Percentiles rank a stretch among this genome's conserved stretches.
These are phyloP conservation scores for Bagarius yarrelli DNA, from an alignment of 2,113 vertebrate genomes.

Conservation along the genomic window DNA sequence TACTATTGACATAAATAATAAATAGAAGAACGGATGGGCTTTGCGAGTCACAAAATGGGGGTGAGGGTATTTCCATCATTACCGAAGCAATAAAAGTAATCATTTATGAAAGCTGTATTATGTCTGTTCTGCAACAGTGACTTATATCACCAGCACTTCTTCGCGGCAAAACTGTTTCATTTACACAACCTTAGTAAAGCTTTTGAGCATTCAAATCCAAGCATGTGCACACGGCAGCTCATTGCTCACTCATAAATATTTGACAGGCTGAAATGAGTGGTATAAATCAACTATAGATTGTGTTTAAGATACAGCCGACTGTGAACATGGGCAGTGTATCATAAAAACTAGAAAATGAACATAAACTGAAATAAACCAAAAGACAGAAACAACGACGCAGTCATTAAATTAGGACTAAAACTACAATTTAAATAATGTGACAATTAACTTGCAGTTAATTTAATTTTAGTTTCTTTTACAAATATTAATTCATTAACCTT, in stretches of 20 bases:
- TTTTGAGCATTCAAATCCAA: conserved; percentile 51
- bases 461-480: too few relatives aligned
- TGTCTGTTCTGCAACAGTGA: conserved; percentile 31
- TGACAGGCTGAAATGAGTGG: conserved; percentile 60
- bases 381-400: too few relatives aligned
- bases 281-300: conserved; percentile 55
- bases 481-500: too few relatives aligned
- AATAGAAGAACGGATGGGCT: conserved; percentile 64
- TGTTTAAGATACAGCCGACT: conserved; percentile 42
- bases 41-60: conserved; percentile 24
- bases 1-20: conserved; percentile 62
- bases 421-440: too few relatives aligned
- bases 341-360: not conserved
- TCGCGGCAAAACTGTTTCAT: conserved; percentile 30
- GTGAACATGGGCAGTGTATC: conserved; percentile 17
- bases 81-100: conserved; percentile 42
- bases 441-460: too few relatives aligned
- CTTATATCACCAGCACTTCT: conserved; percentile 24
- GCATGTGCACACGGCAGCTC: conserved; percentile 58
- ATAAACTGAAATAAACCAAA: not conserved
- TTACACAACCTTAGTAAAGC: conserved; percentile 24
- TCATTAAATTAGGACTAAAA: too few relatives aligned
- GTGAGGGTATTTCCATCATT: conserved; percentile 37
- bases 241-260: conserved; percentile 63
- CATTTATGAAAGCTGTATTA: conserved; percentile 40